Conservation (phyloP, 2,888 invertebrate species). For the Cantharis rustica region DNA sequence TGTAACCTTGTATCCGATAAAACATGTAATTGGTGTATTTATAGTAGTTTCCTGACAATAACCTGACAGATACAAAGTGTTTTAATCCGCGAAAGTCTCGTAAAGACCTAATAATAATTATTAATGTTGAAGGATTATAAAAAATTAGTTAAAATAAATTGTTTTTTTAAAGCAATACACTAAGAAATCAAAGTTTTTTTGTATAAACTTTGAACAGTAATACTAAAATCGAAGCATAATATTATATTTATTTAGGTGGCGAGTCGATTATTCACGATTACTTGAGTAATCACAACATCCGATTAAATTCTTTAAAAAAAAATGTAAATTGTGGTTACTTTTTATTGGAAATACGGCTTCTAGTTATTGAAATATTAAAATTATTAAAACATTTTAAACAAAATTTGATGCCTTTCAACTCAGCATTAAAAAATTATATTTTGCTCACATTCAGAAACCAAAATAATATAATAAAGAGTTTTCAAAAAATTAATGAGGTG, state of each 20-base stretch:
- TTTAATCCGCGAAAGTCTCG: background rate
- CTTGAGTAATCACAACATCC: background rate
- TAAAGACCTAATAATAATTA: background rate
- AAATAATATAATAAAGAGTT: background rate
- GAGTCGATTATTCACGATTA: background rate
- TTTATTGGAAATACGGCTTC: background rate
- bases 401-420: background rate
- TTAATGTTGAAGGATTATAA: background rate
- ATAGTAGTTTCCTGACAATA: background rate
- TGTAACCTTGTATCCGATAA: background rate
- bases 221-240: background rate
- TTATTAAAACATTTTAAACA: background rate
- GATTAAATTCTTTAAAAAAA: background rate
- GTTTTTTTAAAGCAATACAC: background rate
- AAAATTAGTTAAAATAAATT: background rate
- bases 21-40: background rate
- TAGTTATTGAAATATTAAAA: background rate
- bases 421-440: background rate
- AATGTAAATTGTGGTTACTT: background rate
- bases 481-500: background rate
- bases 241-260: background rate
- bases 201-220: background rate
- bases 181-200: background rate
- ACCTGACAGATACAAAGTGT: background rate
- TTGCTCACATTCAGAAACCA: background rate